Percentiles rank a stretch among this genome's conserved stretches.
These are phyloP conservation scores for Diachrysia chrysitis DNA, from an alignment of 2,888 invertebrate species.

Conservation along the genomic window DNA sequence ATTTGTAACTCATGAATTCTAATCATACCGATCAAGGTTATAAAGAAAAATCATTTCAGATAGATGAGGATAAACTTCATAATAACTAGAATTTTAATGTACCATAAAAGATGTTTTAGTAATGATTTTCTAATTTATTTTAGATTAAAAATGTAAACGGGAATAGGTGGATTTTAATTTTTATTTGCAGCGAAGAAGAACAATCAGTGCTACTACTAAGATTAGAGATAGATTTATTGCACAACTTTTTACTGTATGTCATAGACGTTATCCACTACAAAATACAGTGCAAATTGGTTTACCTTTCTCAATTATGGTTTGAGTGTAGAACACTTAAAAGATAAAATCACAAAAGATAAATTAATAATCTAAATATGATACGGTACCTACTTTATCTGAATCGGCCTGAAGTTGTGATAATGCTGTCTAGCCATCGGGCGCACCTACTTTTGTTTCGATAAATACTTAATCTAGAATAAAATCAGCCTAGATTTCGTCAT, in stretches of 20 bases:
- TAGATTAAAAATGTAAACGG: background rate
- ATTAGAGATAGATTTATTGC: background rate
- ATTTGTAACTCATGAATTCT: slow-evolving; percentile 47
- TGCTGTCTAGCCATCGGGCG: slow-evolving; percentile 46
- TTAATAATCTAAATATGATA: slow-evolving; percentile 65
- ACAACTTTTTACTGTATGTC: slow-evolving; percentile 2
- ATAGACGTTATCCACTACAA: background rate
- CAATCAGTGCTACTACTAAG: background rate
- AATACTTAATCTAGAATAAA: slow-evolving; percentile 12
- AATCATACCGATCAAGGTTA: slow-evolving; percentile 47
- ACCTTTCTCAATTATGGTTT: slow-evolving; percentile 30
- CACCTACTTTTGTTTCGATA: slow-evolving; percentile 50
- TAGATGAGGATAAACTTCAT: slow-evolving; percentile 15
- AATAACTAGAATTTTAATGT: background rate
- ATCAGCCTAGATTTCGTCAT: slow-evolving; percentile 2
- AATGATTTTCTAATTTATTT: background rate
- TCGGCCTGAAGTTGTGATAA: slow-evolving; percentile 68
- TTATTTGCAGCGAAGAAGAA: background rate
- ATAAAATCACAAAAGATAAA: slow-evolving; percentile 37
- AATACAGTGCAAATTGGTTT: slow-evolving; percentile 24
- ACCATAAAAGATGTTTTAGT: background rate
- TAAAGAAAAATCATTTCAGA: slow-evolving; percentile 35
- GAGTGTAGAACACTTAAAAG: slow-evolving; percentile 7
- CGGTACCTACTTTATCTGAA: slow-evolving; percentile 68
- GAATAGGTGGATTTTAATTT: background rate